Base-by-base conservation (phyloP, 1,140 invertebrate species). In the Belonocnema kinseyi region DNA sequence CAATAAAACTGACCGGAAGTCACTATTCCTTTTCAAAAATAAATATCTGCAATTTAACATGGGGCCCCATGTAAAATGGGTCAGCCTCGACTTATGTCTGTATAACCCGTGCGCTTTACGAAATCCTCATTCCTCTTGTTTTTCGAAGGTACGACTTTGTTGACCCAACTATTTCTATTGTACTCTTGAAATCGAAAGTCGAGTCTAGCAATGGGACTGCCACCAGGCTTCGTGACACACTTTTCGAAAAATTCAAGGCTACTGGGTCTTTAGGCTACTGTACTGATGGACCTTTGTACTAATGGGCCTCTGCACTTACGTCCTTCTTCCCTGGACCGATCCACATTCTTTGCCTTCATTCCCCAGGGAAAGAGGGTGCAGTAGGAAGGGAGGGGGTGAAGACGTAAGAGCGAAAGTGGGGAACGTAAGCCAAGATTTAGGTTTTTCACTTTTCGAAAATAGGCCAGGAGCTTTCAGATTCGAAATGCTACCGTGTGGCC, bases 191-290 rank as follows among this genome's bases (percentile, higher is more conserved):
- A 58, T 58, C 26, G 3, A 61, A 61, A 61, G 58, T 14, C 21
- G 21, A 14, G 19, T 13, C 1, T 4, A 33, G 12, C 58, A 33
- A 61, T 61, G 19, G 26, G 19, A 19, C n/a, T 12, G 19, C 75
- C 72, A 17, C 46, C 71, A 71, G 72, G 21, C 52, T 14, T 61
- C 5, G 58, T 80, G 76, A 56, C 76, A 80, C 78, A 82, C 66
- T 82, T 85, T 84, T 80, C 19, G 19, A 61, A 12, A 80, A 84
- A 80, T 84, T 86, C 82, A 78, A 72, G 72, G 75, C 83, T 77
- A 86, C 70, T 84, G 73, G 82, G 82, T 86, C 76, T 80, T 70
- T 80, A 74, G 78, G 52, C 73, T 50, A 82, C 58, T 58, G 54
- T 17, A 11, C n/a, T 58, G 56, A 58, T 58, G 56, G 19, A 21